Evolutionary conservation across 92 coral and sea anemone genomes (phyloP), one percentile per base, ranked within the genome.

Genomic region (Metridium senile): DNA sequence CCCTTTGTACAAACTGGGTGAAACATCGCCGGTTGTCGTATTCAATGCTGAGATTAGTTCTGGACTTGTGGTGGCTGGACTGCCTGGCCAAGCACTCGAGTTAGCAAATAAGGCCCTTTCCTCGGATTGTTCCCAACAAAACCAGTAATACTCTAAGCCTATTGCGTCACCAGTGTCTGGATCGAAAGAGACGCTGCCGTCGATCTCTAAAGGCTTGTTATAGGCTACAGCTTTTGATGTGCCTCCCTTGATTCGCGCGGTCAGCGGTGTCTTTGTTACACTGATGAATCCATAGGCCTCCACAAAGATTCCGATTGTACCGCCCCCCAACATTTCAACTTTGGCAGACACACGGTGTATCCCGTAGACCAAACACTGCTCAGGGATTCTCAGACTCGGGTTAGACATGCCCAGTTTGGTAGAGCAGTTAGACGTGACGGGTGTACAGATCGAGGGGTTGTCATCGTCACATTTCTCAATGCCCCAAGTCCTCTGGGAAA

Each of bases 121-220:
- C 10, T 83, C 88, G 26, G 68, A 72, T 2, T 43, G 33, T 46
- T 92, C 84, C 8, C 85, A 83, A 56, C 97, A 92, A 43, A 92
- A 68, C 95, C 97, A 89, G 47, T 76, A 81, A 70, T 74, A 73
- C 27, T 46, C 39, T 35, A 89, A 66, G 57, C 79, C 86, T 39
- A 58, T 30, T 71, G 63, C 30, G 75, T 61, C 81, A 0, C 71
- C 89, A 9, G 84, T 89, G 80, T 94, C 98, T 0, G 97, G 98
- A 46, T 94, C 98, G 1, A 25, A 53, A 58, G 83, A 84, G 2
- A 57, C 0, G 0, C 58, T 43, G 2, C 93, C 89, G 33, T 83
- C 88, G 32, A 84, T 30, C 8, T 86, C 57, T 32, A 86, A 47
- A 11, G 58, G 62, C 33, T 92, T 89, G 1, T 88, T 87, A 20